These are phyloP conservation scores for Nannoperca obscura DNA, from an alignment of 2,797 vertebrate species.

Conservation along the genomic window DNA sequence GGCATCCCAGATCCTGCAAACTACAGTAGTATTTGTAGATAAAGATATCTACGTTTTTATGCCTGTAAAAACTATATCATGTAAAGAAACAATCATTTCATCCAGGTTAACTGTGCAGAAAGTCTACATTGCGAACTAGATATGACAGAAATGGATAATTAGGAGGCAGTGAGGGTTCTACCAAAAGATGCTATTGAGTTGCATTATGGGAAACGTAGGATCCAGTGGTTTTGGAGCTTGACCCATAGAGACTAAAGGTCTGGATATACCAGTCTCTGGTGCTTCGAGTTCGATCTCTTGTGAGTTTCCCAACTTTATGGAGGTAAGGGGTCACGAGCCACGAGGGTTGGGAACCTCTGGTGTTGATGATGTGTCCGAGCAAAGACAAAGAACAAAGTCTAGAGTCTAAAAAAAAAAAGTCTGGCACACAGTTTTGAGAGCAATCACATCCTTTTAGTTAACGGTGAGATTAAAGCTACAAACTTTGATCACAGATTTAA, in stretches of 20 bases:
- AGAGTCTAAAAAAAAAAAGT: neutral
- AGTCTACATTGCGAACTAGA: neutral
- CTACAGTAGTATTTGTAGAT: no score
- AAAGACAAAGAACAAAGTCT: neutral
- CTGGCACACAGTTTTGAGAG: conserved; percentile 31
- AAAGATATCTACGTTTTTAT: no score
- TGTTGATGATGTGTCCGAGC: neutral
- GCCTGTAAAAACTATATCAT: neutral
- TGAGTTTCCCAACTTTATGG: neutral
- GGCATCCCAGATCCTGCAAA: no score
- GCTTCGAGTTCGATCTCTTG: neutral
- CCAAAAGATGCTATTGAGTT: neutral
- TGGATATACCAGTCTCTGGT: neutral
- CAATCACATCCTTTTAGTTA: conserved; percentile 67
- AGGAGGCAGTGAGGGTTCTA: neutral
- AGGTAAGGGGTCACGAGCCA: neutral
- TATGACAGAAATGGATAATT: neutral
- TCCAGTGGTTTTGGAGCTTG: neutral
- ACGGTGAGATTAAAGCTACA: conserved; percentile 67
- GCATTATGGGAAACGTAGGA: neutral
- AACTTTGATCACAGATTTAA: conserved; percentile 64
- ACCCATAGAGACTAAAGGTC: neutral
- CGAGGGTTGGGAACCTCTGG: neutral
- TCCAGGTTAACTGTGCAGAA: neutral
- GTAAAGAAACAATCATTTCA: neutral